Evolutionary conservation across 2,888 invertebrate genomes (phyloP).

Genomic region (Stegophylla sp.): DNA sequence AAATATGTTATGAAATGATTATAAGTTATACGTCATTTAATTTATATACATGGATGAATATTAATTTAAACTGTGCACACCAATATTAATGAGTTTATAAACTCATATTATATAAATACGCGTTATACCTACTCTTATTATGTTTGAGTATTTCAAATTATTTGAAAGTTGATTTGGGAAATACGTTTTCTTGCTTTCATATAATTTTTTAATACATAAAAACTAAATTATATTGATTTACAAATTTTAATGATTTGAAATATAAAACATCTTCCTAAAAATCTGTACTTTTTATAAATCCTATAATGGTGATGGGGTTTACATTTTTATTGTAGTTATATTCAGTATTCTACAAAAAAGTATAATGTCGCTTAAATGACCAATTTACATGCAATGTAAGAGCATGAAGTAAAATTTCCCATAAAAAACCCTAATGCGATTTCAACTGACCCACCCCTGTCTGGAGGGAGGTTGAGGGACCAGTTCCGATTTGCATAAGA

Average conservation of each 20-base stretch:
- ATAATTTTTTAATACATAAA: neutral
- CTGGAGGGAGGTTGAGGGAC: neutral
- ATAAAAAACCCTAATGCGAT: conserved; percentile 29
- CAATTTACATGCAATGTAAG: neutral
- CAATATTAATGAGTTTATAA: neutral
- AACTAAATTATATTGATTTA: too few species aligned
- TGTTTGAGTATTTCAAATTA: neutral
- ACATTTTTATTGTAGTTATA: too few species aligned
- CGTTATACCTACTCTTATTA: neutral
- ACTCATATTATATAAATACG: neutral
- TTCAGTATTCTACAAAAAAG: neutral
- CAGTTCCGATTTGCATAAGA: conserved; percentile 45
- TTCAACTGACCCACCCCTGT: conserved; percentile 28
- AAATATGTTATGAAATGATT: neutral
- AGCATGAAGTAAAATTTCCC: neutral
- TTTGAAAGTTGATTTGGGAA: neutral
- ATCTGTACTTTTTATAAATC: too few species aligned
- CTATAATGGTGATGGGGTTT: too few species aligned
- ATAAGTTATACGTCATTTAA: neutral
- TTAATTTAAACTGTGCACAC: neutral
- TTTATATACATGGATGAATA: neutral
- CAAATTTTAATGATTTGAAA: too few species aligned
- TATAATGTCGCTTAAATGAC: neutral
- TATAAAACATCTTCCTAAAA: too few species aligned
- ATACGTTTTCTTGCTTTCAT: neutral